phyloP scores from a whole-genome alignment of 2,797 vertebrate genomes.

The Clamator glandarius region DNA sequence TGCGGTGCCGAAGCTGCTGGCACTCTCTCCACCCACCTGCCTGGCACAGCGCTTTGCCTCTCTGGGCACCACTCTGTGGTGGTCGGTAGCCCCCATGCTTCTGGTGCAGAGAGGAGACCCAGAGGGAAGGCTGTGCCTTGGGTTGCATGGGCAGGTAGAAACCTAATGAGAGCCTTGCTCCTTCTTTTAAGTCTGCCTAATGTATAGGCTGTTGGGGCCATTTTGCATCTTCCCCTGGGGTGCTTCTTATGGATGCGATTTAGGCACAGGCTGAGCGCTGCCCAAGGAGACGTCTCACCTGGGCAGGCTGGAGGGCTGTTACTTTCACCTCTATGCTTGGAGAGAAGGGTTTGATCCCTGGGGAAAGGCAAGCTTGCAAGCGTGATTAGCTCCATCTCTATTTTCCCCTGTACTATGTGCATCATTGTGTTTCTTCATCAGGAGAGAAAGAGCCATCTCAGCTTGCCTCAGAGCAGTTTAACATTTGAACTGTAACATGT shows the following conservation, averaged over 20 bases:
- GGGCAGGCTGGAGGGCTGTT: neutral
- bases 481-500: neutral
- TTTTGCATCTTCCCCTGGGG: neutral
- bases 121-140: neutral
- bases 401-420: neutral
- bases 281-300: neutral
- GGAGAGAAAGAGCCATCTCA: neutral
- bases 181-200: neutral
- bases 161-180: neutral
- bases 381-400: neutral
- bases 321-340: neutral
- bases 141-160: accelerated
- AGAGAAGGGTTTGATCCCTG: neutral
- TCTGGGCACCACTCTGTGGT: neutral
- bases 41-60: accelerated
- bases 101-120: accelerated
- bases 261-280: neutral
- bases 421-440: neutral
- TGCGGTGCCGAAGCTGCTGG: accelerated
- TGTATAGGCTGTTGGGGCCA: accelerated
- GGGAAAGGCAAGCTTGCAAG: neutral
- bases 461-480: neutral
- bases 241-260: neutral
- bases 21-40: accelerated
- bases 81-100: accelerated